Evolutionary conservation across 2,888 invertebrate genomes (phyloP).

Genomic region (Stenichneumon culpator): DNA sequence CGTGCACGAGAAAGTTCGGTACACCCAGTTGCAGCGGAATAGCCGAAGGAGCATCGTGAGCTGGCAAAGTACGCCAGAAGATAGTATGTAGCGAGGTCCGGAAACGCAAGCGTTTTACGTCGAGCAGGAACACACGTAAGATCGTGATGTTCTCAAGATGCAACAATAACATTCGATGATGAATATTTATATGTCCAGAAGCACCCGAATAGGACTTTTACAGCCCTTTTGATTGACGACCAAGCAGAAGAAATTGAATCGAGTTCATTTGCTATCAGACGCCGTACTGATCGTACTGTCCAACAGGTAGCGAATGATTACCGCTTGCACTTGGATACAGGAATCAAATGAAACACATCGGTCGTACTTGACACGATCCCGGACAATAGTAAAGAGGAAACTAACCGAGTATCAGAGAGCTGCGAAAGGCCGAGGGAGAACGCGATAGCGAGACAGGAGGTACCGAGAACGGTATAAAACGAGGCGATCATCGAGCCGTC

Average conservation of each 20-base stretch:
- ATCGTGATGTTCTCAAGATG: not conserved
- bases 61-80: not conserved
- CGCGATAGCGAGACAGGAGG: conserved; percentile 12
- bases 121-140: not conserved
- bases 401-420: not conserved
- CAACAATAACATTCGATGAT: not conserved
- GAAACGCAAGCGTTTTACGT: conserved; percentile 17
- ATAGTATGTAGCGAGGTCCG: not conserved
- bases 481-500: conserved; percentile 44
- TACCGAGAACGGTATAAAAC: conserved; percentile 32
- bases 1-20: conserved; percentile 29
- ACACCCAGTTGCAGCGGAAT: not conserved
- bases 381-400: not conserved
- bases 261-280: not conserved
- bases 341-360: not conserved
- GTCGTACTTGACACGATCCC: not conserved
- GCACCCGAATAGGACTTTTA: not conserved
- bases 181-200: not conserved
- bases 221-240: no score
- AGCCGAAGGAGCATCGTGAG: not conserved
- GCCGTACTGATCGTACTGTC: not conserved
- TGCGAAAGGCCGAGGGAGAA: not conserved
- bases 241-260: not conserved
- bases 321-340: not conserved
- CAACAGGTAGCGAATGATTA: conserved; percentile 22